Evolutionary conservation across 2,888 invertebrate genomes (phyloP), one percentile per base, ranked within the genome.

Genomic region (Dryadula phaetusa): DNA sequence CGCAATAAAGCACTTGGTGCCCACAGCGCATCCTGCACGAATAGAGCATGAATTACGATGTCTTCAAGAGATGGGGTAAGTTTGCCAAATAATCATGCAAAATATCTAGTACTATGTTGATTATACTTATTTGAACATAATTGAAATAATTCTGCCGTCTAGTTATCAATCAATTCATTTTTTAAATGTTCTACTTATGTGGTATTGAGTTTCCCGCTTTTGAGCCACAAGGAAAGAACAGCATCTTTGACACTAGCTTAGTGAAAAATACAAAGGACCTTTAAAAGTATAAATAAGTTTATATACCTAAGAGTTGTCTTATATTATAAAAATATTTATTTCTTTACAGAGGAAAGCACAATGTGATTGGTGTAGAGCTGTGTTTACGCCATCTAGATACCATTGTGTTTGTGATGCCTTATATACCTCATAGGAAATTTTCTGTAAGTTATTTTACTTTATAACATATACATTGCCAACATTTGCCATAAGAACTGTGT

Each of bases 391-490:
- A 95, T 77, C 93, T 94, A 71, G 97, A 97, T 77, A 96, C 96
- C 66, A 95, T 97, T 70, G 96, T 96, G 62, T 96, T 98, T 84
- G 94, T 98, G 58, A 98, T 98, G 98, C 97, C 98, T 3, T 97
- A 96, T 82, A 95, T 98, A 92, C 95, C 95, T 71, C 98, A 98
- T 83, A 95, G 95, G 77, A 95, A 94, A 77, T 97, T 97, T 86
- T 94, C 94, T 74, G 96, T 96, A 87, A 94, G 94, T 93, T 67
- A 8, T 1, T 25, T 16, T 10, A 28, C 10, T 10, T n/a, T n/a
- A n/a, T n/a, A n/a, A n/a, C n/a, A n/a, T n/a, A n/a, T n/a, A n/a
- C n/a, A n/a, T n/a, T n/a, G n/a, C n/a, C n/a, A n/a, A n/a, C n/a
- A n/a, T n/a, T n/a, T n/a, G n/a, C n/a, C n/a, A n/a, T n/a, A n/a